A percentile compares a stretch with the other conserved stretches of the same genome.
Conservation (phyloP, 2,113 vertebrate genomes). For the Takifugu flavidus region DNA sequence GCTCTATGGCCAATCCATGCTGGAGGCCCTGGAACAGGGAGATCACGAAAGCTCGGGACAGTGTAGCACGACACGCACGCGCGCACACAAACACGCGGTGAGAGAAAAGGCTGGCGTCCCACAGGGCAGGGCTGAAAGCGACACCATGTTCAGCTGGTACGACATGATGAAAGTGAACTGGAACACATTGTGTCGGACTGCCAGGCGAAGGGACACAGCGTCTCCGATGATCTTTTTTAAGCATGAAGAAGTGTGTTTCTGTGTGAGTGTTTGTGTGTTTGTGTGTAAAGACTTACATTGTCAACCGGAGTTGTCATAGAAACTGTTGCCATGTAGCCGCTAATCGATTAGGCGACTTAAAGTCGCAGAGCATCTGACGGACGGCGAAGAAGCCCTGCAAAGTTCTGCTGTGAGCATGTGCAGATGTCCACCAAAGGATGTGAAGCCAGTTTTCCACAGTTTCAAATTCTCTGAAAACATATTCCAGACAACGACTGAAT, state of each 20-base stretch:
- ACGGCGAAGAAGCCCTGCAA: conserved; percentile 42
- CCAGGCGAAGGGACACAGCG: conserved; percentile 68
- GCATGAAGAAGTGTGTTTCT: conserved; percentile 53
- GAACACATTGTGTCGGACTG: conserved; percentile 74
- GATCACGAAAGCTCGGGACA: conserved; percentile 68
- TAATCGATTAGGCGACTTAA: conserved; percentile 61
- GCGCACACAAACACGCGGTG: conserved; percentile 23
- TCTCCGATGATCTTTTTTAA: conserved; percentile 66
- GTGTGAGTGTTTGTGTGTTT: conserved; percentile 20
- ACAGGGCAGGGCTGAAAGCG: conserved; percentile 75
- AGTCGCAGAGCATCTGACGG: conserved; percentile 46
- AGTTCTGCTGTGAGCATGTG: conserved; percentile 23
- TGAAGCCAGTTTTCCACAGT: conserved; percentile 4
- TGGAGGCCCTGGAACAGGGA: conserved; percentile 64
- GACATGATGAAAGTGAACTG: conserved; percentile 76
- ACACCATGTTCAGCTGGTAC: conserved; percentile 75
- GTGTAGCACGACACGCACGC: conserved; percentile 44
- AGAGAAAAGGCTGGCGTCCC: conserved; percentile 73
- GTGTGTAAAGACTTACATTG: conserved; percentile 43
- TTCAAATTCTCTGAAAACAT: no score
- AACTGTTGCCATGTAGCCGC: conserved; percentile 45
- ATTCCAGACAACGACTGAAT: no score
- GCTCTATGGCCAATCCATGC: conserved; percentile 64
- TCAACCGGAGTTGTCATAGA: conserved; percentile 38
- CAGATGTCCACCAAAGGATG: conserved; percentile 3